phyloP scores from a whole-genome alignment of 1,140 invertebrate genomes.

The Drosophila sp. region DNA sequence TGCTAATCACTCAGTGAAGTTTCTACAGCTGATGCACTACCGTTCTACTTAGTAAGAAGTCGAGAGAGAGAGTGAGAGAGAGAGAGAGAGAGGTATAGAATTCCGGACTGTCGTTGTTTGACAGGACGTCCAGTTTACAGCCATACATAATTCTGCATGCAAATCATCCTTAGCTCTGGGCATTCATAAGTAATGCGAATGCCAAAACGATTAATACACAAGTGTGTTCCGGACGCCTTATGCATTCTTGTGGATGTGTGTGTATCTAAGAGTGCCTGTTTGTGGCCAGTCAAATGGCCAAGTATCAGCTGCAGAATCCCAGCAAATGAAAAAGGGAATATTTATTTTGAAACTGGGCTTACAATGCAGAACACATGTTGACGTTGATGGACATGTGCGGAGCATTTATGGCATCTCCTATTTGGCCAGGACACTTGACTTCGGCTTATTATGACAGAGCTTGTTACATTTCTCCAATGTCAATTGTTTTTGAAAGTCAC shows the following conservation, averaged over 20 bases:
- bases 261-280: conserved; percentile 2
- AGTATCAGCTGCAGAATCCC: conserved; percentile 27
- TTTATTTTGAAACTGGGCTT: conserved; percentile 26
- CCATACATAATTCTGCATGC: conserved; percentile 65
- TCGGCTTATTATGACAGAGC: conserved; percentile 69
- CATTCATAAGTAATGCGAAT: conserved; percentile 77
- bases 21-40: conserved; percentile 60
- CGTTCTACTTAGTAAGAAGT: neutral
- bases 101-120: conserved; percentile 20
- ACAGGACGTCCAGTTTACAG: conserved; percentile 24
- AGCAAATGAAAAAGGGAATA: conserved; percentile 63
- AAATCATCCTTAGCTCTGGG: conserved; percentile 35
- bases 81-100: conserved; percentile 8
- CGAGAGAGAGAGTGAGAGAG: neutral
- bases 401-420: conserved; percentile 62
- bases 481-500: too few species aligned
- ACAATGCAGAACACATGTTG: conserved; percentile 17
- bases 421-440: conserved; percentile 56
- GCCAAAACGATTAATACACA: conserved; percentile 78
- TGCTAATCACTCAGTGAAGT: conserved; percentile 67
- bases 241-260: neutral
- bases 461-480: conserved; percentile 64
- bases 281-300: conserved; percentile 58
- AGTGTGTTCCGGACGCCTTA: conserved; percentile 25
- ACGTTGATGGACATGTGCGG: conserved; percentile 69